Conservation (phyloP, 2,797 vertebrate species). For the Tiaroga cobitis region DNA sequence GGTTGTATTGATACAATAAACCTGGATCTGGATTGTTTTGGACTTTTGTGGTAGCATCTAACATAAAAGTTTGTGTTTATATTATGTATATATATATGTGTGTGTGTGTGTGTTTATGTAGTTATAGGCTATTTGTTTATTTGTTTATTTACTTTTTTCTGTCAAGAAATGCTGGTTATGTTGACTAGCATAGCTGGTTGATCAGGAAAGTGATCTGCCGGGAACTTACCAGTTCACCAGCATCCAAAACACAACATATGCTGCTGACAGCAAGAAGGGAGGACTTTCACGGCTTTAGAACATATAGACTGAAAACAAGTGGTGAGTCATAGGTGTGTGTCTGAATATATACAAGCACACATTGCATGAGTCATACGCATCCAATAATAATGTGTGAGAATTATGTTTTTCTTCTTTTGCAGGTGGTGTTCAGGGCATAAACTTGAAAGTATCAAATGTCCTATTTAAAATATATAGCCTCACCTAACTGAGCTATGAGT, state of each 20-base stretch:
- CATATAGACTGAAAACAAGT: constrained; percentile 1
- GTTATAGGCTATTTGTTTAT: background rate
- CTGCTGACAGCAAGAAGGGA: background rate
- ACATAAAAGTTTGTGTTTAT: too few relatives aligned
- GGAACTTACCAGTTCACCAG: background rate
- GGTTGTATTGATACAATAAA: background rate
- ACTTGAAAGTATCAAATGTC: constrained; percentile 33
- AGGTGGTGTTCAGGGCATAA: constrained; percentile 15
- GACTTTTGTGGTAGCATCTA: too few relatives aligned
- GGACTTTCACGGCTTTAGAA: constrained; percentile 7
- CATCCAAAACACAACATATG: constrained; percentile 1
- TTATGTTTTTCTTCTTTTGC: background rate
- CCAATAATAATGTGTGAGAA: constrained; percentile 38
- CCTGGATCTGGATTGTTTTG: background rate
- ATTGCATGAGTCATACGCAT: constrained; percentile 19
- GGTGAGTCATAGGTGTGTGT: constrained; percentile 31
- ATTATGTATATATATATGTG: too few relatives aligned
- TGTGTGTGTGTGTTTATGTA: too few relatives aligned
- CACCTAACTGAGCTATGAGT: constrained; percentile 25
- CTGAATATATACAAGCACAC: constrained; percentile 44
- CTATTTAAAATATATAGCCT: constrained; percentile 17
- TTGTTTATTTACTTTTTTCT: background rate
- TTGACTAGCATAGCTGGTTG: background rate
- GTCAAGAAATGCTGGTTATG: background rate
- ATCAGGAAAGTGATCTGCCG: background rate